These are phyloP conservation scores for Pyrochroa serraticornis DNA, from an alignment of 2,888 invertebrate species.

Conservation along the genomic window DNA sequence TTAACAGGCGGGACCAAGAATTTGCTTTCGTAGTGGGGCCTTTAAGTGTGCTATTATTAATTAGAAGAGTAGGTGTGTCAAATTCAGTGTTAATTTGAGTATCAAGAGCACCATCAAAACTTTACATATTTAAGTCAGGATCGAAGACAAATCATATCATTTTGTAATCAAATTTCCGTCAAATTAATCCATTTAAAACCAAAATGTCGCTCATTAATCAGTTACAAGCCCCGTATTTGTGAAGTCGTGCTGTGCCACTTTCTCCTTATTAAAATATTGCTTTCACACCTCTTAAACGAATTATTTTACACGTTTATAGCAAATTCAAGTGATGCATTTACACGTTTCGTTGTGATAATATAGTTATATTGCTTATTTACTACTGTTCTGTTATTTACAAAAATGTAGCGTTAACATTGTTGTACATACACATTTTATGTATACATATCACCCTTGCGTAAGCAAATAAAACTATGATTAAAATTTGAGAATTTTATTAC, in stretches of 20 bases:
- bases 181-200: too few relatives aligned
- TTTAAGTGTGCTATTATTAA: constrained; percentile 27
- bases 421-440: constrained; percentile 44
- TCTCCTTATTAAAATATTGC: too few relatives aligned
- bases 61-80: neutral
- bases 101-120: neutral
- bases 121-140: too few relatives aligned
- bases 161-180: too few relatives aligned
- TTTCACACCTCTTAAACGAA: too few relatives aligned
- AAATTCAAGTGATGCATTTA: too few relatives aligned
- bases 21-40: constrained; percentile 44
- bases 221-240: too few relatives aligned
- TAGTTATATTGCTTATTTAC: neutral
- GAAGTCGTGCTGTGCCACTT: too few relatives aligned
- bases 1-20: constrained; percentile 42
- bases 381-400: constrained; percentile 1
- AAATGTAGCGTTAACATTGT: constrained; percentile 18
- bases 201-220: too few relatives aligned
- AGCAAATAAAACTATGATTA: constrained; percentile 15
- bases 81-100: neutral
- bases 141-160: too few relatives aligned
- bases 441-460: constrained; percentile 44
- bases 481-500: constrained; percentile 31
- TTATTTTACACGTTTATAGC: too few relatives aligned
- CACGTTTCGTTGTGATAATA: too few relatives aligned